Evolutionary conservation across 1,140 invertebrate genomes (phyloP).

Genomic region (Thalassaphorura encarpata): DNA sequence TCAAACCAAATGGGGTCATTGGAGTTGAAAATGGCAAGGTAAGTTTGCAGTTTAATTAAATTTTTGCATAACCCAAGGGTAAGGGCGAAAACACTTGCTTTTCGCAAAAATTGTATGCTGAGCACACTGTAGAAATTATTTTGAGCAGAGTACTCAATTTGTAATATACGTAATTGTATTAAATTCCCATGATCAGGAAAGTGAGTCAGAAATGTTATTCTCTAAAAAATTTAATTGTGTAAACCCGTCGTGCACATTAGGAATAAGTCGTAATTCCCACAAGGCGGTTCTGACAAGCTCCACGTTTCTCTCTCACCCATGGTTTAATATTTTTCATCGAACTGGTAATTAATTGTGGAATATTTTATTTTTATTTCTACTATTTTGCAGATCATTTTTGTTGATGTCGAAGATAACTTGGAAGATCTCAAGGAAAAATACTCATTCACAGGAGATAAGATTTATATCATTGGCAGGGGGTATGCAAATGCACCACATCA

Average conservation of each 20-base stretch:
- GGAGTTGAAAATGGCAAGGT: constrained; percentile 41
- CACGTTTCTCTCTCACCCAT: too few relatives aligned
- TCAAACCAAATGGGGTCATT: constrained; percentile 37
- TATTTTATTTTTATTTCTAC: constrained; percentile 7
- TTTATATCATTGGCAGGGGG: constrained; percentile 39
- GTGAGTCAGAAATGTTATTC: too few relatives aligned
- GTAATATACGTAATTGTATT: background rate
- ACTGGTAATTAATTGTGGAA: background rate
- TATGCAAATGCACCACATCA: constrained; percentile 6
- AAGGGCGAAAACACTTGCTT: too few relatives aligned
- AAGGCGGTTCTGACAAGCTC: too few relatives aligned
- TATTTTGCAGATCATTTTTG: constrained; percentile 32
- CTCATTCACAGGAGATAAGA: constrained; percentile 32
- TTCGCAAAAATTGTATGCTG: too few relatives aligned
- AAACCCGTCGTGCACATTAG: too few relatives aligned
- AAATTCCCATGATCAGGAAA: too few relatives aligned
- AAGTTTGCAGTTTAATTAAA: constrained; percentile 12
- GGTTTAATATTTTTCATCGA: too few relatives aligned
- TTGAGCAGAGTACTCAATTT: background rate
- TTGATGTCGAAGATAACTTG: constrained; percentile 35
- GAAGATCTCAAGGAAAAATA: constrained; percentile 33
- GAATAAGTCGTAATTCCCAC: too few relatives aligned
- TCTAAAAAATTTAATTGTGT: too few relatives aligned
- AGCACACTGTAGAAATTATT: background rate
- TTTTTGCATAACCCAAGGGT: background rate